Base-by-base conservation (phyloP, 1,140 invertebrate species). In the Spodoptera litura region DNA sequence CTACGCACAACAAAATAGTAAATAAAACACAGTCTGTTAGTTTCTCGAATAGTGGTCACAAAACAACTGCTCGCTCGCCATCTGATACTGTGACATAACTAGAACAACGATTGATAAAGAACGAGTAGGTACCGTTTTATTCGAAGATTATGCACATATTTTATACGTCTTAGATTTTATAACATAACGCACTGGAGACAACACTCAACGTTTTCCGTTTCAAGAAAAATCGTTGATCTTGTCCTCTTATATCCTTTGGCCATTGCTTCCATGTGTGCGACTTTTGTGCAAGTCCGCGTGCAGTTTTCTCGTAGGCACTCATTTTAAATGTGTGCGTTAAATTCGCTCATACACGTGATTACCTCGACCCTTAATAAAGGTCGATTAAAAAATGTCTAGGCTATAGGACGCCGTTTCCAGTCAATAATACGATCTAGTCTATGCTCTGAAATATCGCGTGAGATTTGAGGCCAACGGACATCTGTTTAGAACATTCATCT, bases 1-100 rank as follows among this genome's bases (percentile, higher is more conserved):
- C 35, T 15, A 64, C 44, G 64, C 11, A 52, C 6, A 70, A 70
- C 66, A 70, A 70, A 44, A 71, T 20, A 55, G 53, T 71, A 71
- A 71, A 71, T 55, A 55, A 71, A 71, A 71, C 68, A 71, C 49
- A 15, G 76, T 58, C 76, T 64, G 76, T 78, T 78, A 71, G 53
- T 55, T 70, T 70, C 55, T 10, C 74, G 52, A 25, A 77, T 38
- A 52, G 25, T 49, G 25, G 13, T 71, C 52, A 55, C 53, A 71
- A 68, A 38, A 44, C 61, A 53, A 55, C 53, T 78, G 35, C 52
- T 4, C 11, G 51, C 51, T 13, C 11, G 51, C 51, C 74, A 77
- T 77, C 74, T 77, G 62, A 78, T 68, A 78, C 52, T 20, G n/a
- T 55, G 66, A 59, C 76, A 70, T 56, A 78, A 78, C 76, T 78